Evolutionary conservation across 1,140 invertebrate genomes (phyloP).

Genomic region (Chlorops oryzae): DNA sequence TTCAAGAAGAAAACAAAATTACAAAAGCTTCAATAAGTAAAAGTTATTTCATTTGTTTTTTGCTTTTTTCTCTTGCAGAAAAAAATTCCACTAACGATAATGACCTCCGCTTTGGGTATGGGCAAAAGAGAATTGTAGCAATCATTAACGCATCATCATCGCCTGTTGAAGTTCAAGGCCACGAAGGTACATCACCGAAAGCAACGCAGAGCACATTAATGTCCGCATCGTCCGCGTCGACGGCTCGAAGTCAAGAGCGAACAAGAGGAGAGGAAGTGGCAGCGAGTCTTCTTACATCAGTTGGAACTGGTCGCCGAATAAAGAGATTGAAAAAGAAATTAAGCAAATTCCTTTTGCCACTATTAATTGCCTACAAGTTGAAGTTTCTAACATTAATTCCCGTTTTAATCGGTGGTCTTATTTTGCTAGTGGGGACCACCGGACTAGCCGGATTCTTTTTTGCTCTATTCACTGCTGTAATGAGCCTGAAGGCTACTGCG

Average conservation of each 20-base stretch:
- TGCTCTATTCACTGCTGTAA: constrained; percentile 65
- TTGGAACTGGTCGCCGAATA: constrained; percentile 27
- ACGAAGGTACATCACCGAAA: constrained; percentile 8
- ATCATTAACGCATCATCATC: no score
- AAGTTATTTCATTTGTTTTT: no score
- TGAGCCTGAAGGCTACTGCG: constrained; percentile 50
- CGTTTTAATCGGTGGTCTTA: constrained; percentile 63
- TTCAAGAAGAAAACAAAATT: no score
- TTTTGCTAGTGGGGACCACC: constrained; percentile 67
- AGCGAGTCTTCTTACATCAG: background rate
- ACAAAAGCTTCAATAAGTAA: no score
- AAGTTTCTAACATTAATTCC: constrained; percentile 75
- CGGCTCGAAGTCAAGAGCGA: constrained; percentile 4
- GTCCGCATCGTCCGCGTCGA: background rate
- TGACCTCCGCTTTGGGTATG: no score
- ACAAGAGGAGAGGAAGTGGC: background rate
- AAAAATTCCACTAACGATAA: no score
- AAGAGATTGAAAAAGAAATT: constrained; percentile 55
- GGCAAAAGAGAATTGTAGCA: no score
- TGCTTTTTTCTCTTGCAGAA: no score
- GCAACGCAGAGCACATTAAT: no score
- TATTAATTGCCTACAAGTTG: constrained; percentile 72
- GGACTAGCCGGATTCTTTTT: constrained; percentile 79
- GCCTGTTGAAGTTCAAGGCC: constrained; percentile 41
- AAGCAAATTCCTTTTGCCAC: constrained; percentile 63